Conservation (phyloP, 2,797 vertebrate genomes). For the Phataginus tetradactyla region DNA sequence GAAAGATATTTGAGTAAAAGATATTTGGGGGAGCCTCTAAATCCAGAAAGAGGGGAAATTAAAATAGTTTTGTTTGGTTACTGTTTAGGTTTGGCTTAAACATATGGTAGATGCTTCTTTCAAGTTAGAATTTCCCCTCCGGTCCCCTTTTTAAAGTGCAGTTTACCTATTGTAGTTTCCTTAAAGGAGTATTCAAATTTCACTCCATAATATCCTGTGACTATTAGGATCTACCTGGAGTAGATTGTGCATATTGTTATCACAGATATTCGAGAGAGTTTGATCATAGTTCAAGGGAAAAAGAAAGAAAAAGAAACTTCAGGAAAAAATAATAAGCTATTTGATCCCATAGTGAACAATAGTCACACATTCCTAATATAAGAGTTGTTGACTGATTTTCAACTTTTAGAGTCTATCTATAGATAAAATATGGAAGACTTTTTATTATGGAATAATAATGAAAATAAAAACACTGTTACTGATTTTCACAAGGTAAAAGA, state of each 20-base stretch:
- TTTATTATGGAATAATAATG: neutral
- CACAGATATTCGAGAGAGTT: neutral
- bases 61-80: neutral
- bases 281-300: neutral
- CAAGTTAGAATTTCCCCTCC: neutral
- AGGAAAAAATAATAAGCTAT: neutral
- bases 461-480: too few species aligned
- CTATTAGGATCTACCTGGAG: neutral
- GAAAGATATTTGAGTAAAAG: neutral
- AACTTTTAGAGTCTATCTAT: neutral
- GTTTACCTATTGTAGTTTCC: neutral
- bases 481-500: neutral
- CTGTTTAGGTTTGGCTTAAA: neutral
- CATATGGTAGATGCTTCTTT: neutral
- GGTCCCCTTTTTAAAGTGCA: neutral
- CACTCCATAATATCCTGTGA: neutral
- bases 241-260: neutral
- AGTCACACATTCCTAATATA: neutral
- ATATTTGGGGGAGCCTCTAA: neutral
- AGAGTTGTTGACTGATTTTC: neutral
- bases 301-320: neutral
- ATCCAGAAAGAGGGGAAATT: neutral
- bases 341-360: neutral
- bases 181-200: slow-evolving; percentile 1
- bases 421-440: neutral